These are phyloP conservation scores for Macrobrachium rosenbergii DNA, from an alignment of 1,140 invertebrate species.

Conservation along the genomic window DNA sequence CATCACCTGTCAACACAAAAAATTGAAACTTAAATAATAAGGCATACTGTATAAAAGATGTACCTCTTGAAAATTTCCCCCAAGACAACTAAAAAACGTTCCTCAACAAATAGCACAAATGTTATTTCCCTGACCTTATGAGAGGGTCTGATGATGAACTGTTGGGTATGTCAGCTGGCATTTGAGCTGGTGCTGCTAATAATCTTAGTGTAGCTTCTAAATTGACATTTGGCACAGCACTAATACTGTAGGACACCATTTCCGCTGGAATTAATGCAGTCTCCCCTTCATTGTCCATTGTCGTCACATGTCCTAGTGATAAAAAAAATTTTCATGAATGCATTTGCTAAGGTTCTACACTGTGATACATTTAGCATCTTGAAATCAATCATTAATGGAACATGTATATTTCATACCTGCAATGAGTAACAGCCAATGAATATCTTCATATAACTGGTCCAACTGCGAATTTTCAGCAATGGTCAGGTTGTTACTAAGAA, in stretches of 20 bases:
- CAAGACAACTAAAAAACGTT: no score
- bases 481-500: constrained; percentile 74
- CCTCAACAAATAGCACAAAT: no score
- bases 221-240: constrained; percentile 74
- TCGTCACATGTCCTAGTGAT: constrained; percentile 76
- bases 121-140: constrained; percentile 70
- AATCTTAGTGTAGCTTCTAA: constrained; percentile 76
- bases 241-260: constrained; percentile 80
- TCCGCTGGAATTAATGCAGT: constrained; percentile 82
- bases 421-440: constrained; percentile 90
- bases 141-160: constrained; percentile 75
- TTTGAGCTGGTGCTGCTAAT: constrained; percentile 73
- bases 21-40: no score
- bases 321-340: constrained; percentile 8
- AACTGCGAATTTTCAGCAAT: constrained; percentile 74
- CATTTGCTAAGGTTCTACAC: no score
- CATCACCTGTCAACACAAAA: no score
- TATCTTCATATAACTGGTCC: constrained; percentile 83
- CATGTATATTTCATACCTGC: constrained; percentile 73
- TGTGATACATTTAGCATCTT: constrained; percentile 10
- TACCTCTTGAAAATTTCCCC: no score
- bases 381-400: neutral
- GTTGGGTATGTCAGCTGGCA: constrained; percentile 72
- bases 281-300: constrained; percentile 82
- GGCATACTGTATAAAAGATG: no score